Conservation (phyloP, 1,140 invertebrate genomes). For the Lethocerus indicus region DNA sequence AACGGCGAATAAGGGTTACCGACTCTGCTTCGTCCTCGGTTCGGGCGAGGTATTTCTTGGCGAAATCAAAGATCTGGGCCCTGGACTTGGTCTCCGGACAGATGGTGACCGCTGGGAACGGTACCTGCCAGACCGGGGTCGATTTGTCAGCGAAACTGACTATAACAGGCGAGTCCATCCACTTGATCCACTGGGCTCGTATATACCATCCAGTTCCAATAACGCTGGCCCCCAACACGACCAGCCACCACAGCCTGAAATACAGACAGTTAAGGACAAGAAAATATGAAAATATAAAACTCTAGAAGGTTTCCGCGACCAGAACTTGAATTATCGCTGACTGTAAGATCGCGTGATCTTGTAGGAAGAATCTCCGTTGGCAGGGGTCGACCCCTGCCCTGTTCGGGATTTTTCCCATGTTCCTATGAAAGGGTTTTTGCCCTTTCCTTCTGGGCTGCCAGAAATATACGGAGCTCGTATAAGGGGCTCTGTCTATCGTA, state of each 20-base stretch:
- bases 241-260: conserved; percentile 1
- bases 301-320: no score
- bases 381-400: no score
- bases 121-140: conserved; percentile 13
- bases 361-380: no score
- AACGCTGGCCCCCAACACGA: background rate
- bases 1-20: no score
- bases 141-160: background rate
- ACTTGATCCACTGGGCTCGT: background rate
- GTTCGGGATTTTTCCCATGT: no score
- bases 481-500: no score
- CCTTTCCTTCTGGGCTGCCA: no score
- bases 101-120: conserved; percentile 16
- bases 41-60: background rate
- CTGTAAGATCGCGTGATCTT: no score
- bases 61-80: background rate
- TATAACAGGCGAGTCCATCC: conserved; percentile 2
- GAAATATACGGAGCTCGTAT: no score
- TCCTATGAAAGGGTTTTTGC: no score
- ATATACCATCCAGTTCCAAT: background rate
- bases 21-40: background rate
- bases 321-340: no score
- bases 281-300: background rate
- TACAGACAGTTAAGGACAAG: no score
- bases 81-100: conserved; percentile 8